phyloP scores from a whole-genome alignment of 2,113 vertebrate genomes.

The Merops nubicus region DNA sequence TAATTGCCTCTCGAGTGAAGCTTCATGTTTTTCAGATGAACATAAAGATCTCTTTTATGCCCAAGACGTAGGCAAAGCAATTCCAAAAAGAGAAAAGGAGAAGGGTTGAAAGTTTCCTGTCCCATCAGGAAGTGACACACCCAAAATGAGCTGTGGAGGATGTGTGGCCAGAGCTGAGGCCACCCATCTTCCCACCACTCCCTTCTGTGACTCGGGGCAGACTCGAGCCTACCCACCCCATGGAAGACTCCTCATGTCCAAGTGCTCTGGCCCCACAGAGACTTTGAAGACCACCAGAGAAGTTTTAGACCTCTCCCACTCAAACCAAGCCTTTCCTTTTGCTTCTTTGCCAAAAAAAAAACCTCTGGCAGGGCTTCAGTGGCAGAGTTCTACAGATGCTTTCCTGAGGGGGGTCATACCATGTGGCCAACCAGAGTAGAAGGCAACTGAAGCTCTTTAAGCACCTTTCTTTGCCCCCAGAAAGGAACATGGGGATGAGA shows the following conservation, averaged over 20 bases:
- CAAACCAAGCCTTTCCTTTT: not conserved
- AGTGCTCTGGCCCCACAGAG: not conserved
- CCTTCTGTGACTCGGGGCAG: not conserved
- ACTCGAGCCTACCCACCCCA: not conserved
- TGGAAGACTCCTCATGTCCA: accelerated
- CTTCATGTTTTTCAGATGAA: not conserved
- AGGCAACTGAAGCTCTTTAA: not conserved
- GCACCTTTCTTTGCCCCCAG: not conserved
- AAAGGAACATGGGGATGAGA: not conserved
- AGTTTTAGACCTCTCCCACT: not conserved
- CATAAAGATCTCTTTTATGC: not conserved
- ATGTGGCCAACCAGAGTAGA: not conserved
- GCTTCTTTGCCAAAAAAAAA: not conserved
- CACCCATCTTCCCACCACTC: not conserved
- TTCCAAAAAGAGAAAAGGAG: not conserved
- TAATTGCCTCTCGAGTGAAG: not conserved
- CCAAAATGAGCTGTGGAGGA: not conserved
- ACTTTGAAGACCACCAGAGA: not conserved
- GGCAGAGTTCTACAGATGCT: not conserved
- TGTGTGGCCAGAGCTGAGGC: not conserved
- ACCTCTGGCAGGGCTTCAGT: not conserved
- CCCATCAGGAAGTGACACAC: not conserved
- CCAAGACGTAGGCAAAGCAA: not conserved
- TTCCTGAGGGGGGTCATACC: not conserved
- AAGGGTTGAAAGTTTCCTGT: not conserved